Conservation (phyloP, 1,140 invertebrate genomes). For the Trialeurodes vaporariorum region DNA sequence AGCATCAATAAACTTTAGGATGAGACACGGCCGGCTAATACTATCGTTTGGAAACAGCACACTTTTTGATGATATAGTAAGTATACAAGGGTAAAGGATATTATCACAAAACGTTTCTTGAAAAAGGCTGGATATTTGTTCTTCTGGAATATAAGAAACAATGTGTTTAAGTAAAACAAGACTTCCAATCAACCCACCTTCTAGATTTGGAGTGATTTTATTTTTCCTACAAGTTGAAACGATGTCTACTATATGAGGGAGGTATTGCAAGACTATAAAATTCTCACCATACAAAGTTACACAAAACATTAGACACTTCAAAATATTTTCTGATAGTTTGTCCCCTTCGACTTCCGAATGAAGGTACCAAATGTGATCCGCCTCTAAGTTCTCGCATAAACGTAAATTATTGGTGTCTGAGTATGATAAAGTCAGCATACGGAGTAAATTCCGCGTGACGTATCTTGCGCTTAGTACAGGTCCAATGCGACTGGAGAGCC, state of each 20-base stretch:
- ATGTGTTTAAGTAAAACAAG: slow-evolving; percentile 67
- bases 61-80: slow-evolving; percentile 56
- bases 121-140: slow-evolving; percentile 19
- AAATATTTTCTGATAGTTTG: slow-evolving; percentile 61
- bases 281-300: slow-evolving; percentile 73
- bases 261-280: slow-evolving; percentile 85
- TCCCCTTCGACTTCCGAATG: slow-evolving; percentile 51
- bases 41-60: slow-evolving; percentile 67
- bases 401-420: slow-evolving; percentile 44
- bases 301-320: slow-evolving; percentile 54
- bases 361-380: background rate
- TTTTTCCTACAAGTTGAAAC: slow-evolving; percentile 54
- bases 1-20: slow-evolving; percentile 67
- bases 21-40: slow-evolving; percentile 54
- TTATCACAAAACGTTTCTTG: slow-evolving; percentile 59
- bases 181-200: slow-evolving; percentile 78
- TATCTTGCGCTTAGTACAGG: slow-evolving; percentile 85
- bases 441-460: slow-evolving; percentile 78
- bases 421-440: slow-evolving; percentile 90
- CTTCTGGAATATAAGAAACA: slow-evolving; percentile 69
- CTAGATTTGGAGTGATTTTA: slow-evolving; percentile 65
- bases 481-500: slow-evolving; percentile 86
- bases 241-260: slow-evolving; percentile 81
- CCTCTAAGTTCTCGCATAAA: background rate
- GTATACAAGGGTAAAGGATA: slow-evolving; percentile 63